Evolutionary conservation across 1,140 invertebrate genomes (phyloP).

Genomic region (Drosophila paulistorum): DNA sequence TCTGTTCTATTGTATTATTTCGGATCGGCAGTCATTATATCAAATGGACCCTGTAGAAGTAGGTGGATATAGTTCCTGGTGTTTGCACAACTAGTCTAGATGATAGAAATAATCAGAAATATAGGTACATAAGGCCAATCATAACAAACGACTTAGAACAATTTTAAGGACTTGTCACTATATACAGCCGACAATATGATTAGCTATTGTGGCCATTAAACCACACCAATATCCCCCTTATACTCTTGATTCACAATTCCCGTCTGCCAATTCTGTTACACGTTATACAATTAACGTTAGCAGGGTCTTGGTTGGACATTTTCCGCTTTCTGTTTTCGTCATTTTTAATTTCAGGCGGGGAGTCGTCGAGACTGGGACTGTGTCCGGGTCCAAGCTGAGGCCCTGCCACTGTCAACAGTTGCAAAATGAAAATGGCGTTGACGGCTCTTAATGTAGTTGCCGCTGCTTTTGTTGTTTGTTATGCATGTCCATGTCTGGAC

Average conservation of each 20-base stretch:
- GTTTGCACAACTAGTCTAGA: too few relatives aligned
- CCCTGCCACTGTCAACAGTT: slow-evolving; percentile 61
- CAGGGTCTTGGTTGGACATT: slow-evolving; percentile 25
- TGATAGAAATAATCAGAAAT: too few relatives aligned
- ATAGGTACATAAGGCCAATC: too few relatives aligned
- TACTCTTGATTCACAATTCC: too few relatives aligned
- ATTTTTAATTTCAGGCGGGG: slow-evolving; percentile 54
- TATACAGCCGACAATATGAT: not conserved
- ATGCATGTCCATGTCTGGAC: slow-evolving; percentile 43
- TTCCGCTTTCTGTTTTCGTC: slow-evolving; percentile 46
- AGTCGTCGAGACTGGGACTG: slow-evolving; percentile 25
- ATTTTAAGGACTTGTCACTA: too few relatives aligned
- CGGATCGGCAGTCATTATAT: too few relatives aligned
- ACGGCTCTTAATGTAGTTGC: slow-evolving; percentile 57
- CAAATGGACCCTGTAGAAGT: too few relatives aligned
- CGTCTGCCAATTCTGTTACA: not conserved
- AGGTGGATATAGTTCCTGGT: too few relatives aligned
- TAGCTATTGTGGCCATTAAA: not conserved
- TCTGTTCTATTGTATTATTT: too few relatives aligned
- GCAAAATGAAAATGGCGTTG: slow-evolving; percentile 74
- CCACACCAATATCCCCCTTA: not conserved
- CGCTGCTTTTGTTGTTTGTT: slow-evolving; percentile 44
- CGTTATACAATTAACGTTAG: slow-evolving; percentile 41
- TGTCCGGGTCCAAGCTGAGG: slow-evolving; percentile 26
- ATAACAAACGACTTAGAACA: too few relatives aligned